Base-by-base conservation (phyloP, 2,888 invertebrate genomes). In the Eristalinus aeneus region DNA sequence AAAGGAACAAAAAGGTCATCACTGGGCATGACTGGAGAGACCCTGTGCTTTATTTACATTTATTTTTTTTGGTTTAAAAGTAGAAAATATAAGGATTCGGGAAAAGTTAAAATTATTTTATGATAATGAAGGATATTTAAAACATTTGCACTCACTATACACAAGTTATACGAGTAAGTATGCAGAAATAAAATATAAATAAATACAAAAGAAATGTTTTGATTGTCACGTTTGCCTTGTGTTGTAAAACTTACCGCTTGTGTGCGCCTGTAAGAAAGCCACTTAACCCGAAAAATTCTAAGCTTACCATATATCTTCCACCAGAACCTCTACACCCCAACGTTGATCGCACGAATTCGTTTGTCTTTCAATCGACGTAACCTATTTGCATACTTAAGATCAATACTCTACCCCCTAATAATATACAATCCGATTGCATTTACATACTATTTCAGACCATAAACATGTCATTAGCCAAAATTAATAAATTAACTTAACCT, bases 401-500 rank as follows among this genome's bases (percentile, higher is more conserved):
- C 46, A 64, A 16, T 16, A 53, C 2, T 71, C 22, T 46, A 31
- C 39, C 71, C 60, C 23, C 46, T n/a, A n/a, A n/a, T n/a, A n/a
- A 54, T 61, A n/a, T 54, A 53, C 31, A 54, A 69, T 56, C 69
- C 22, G 36, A 68, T 68, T 22, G 23, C 12, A 72, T 80, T 64
- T 39, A 54, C 73, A 73, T 80, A 63, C 34, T 39, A n/a, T n/a
- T 53, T 32, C 23, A 11, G 27, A 54, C 53, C 39, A 68, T 68
- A 68, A 74, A 73, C 67, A 79, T 79, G 61, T 31, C 73, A 67
- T 54, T 73, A 73, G 67, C 11, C 27, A 34, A 63, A 80, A 61
- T 74, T 64, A 46, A 63, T 80, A 80, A 79, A 80, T 73, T 53
- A 61, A 53, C 63, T 73, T 9, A 23, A n/a, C 54, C 69, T 71